phyloP scores from a whole-genome alignment of 2,888 invertebrate species.

The Diarsia mendica region DNA sequence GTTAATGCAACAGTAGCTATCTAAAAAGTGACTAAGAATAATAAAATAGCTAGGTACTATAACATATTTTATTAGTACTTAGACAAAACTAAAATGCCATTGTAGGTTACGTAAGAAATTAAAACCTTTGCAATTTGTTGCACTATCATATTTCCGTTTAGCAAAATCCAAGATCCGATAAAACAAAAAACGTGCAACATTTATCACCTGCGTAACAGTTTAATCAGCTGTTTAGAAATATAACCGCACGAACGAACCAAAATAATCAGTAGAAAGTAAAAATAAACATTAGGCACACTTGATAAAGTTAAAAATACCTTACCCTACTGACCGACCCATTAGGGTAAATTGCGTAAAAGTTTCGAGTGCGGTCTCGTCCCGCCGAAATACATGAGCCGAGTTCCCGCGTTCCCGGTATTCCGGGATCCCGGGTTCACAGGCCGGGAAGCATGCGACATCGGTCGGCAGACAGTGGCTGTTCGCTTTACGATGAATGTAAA shows the following conservation, averaged over 20 bases:
- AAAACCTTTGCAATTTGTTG: neutral
- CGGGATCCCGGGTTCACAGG: conserved; percentile 72
- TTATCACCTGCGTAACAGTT: neutral
- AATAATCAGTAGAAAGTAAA: conserved; percentile 48
- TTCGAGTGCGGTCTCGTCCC: conserved; percentile 66
- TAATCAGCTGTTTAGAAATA: conserved; percentile 26
- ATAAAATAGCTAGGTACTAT: neutral
- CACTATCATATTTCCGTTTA: neutral
- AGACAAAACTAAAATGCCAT: neutral
- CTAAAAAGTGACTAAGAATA: neutral
- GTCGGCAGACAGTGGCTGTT: conserved; percentile 11
- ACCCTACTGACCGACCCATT: conserved; percentile 77
- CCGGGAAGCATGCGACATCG: conserved; percentile 62
- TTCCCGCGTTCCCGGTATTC: conserved; percentile 7
- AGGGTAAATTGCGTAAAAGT: conserved; percentile 71
- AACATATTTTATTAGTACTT: neutral
- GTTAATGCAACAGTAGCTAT: neutral
- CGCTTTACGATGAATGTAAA: conserved; percentile 14
- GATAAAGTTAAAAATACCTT: conserved; percentile 69
- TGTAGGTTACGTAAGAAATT: neutral
- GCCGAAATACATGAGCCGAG: conserved; percentile 72
- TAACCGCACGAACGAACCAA: conserved; percentile 11
- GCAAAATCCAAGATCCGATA: conserved; percentile 14
- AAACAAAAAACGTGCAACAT: conserved; percentile 9
- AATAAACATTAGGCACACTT: conserved; percentile 48